Evolutionary conservation across 1,140 invertebrate genomes (phyloP).

Genomic region (Bombus affinis): DNA sequence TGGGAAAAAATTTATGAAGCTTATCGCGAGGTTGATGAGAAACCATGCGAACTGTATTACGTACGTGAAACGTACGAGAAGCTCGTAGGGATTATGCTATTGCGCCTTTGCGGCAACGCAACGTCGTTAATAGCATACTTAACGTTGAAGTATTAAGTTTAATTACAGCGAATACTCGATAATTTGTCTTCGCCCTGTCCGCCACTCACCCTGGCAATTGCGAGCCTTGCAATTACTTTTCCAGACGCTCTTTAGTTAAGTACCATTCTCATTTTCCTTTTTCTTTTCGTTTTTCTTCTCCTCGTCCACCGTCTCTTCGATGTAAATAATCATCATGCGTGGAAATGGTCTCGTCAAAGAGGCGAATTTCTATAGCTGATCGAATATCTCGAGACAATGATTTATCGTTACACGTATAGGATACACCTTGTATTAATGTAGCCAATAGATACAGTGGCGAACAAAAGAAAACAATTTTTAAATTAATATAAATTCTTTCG

Average conservation of each 20-base stretch:
- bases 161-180: conserved; percentile 34
- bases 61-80: neutral
- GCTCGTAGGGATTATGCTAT: neutral
- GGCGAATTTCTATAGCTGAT: neutral
- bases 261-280: neutral
- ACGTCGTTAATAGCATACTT: conserved; percentile 36
- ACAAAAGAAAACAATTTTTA: too few species aligned
- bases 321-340: neutral
- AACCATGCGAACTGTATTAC: neutral
- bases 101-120: conserved; percentile 6
- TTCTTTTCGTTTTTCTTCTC: too few species aligned
- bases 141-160: conserved; percentile 20
- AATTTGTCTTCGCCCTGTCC: conserved; percentile 17
- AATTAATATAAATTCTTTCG: too few species aligned
- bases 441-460: too few species aligned
- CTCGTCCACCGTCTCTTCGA: too few species aligned
- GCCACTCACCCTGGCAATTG: neutral
- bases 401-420: neutral
- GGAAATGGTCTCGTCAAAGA: neutral
- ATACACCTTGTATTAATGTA: too few species aligned
- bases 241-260: conserved; percentile 6
- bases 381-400: neutral
- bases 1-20: neutral
- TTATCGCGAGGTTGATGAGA: neutral
- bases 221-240: conserved; percentile 19